Evolutionary conservation across 2,113 vertebrate genomes (phyloP), one percentile per base, ranked within the genome.

Genomic region (Alectura lathami): DNA sequence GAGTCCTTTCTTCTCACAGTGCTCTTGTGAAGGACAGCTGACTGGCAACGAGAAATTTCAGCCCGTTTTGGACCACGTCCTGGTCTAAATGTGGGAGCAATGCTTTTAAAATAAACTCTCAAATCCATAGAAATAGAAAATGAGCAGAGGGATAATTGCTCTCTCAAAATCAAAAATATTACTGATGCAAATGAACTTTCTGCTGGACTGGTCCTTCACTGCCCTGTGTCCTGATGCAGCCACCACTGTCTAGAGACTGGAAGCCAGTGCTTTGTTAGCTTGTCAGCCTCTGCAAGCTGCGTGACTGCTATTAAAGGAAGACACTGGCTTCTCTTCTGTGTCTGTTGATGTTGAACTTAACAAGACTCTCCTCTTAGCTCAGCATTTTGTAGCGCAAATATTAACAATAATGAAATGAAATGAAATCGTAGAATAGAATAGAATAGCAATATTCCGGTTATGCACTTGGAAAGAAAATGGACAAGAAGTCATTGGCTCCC

Each of bases 341-440:
- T n/a, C 32, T 69, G 21, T 36, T 43, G 64, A 17, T 27, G 36
- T 14, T 51, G 48, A 89, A 50, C 20, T 69, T 21, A 30, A 56
- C 53, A 20, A 68, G 9, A 50, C 12, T 8, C 6, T n/a, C 8
- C 0, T 0, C 14, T 69, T 50, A 23, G 36, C 2, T 18, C 15
- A 75, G 62, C 3, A 32, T 83, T 69, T 69, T 62, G 13, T 38
- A 62, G 54, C 21, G 18, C 54, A 56, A n/a, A 56, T 56, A 56
- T 56, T 56, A n/a, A 34, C 59, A 62, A 62, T 62, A 38, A 36
- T 38, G 24, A 60, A 60, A 26, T 17, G 15, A 62, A 62, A 11
- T 27, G 23, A 36, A 50, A 50, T n/a, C 7, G 17, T 45, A 45
- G 17, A 13, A 45, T 14, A 45, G 45, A 27, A 18, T 26, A 60